phyloP scores from a whole-genome alignment of 1,140 invertebrate genomes.

The Trichonephila clavipes region DNA sequence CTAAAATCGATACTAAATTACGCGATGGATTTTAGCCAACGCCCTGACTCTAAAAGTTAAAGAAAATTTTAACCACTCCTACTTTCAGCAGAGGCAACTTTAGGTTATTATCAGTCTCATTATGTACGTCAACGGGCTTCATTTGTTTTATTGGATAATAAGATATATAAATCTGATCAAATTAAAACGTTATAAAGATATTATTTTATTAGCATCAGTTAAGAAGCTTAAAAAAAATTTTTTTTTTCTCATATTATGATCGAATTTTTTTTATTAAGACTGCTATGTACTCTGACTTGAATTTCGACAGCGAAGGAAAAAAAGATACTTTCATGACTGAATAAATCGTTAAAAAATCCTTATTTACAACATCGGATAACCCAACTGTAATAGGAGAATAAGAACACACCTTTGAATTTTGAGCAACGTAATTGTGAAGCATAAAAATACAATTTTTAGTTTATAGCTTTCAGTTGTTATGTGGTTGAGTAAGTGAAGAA shows the following conservation, averaged over 20 bases:
- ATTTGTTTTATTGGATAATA: neutral
- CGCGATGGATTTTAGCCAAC: neutral
- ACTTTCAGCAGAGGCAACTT: neutral
- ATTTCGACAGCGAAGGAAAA: neutral
- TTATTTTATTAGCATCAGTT: neutral
- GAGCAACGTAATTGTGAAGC: too few species aligned
- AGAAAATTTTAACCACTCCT: neutral
- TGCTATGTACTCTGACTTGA: neutral
- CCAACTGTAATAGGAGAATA: neutral
- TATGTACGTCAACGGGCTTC: neutral
- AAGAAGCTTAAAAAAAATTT: neutral
- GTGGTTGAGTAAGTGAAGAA: too few species aligned
- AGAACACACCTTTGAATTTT: neutral
- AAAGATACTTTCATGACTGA: neutral
- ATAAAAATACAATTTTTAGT: too few species aligned
- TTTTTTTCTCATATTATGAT: neutral
- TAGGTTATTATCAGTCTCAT: neutral
- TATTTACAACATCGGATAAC: slow-evolving; percentile 7
- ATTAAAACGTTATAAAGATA: neutral
- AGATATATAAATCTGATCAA: neutral
- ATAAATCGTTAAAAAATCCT: neutral
- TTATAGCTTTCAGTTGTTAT: too few species aligned
- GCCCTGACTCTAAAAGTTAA: neutral
- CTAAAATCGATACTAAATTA: neutral
- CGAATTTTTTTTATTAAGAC: neutral